Percentiles rank a stretch among this genome's conserved stretches.
These are phyloP conservation scores for Apis laboriosa DNA, from an alignment of 1,140 invertebrate species.

Conservation along the genomic window DNA sequence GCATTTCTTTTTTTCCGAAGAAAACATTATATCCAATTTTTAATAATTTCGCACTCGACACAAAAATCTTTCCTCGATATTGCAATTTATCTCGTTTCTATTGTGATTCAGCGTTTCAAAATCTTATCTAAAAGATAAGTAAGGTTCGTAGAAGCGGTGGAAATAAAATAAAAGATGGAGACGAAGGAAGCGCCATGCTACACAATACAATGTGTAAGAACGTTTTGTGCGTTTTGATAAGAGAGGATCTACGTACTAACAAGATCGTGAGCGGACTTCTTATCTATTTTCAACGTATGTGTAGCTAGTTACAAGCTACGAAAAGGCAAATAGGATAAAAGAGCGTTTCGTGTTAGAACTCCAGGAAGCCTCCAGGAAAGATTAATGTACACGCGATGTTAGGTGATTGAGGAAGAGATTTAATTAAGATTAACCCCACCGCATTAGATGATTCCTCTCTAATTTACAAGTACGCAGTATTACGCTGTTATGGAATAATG, in stretches of 20 bases:
- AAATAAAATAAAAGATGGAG: constrained; percentile 8
- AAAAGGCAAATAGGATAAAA: constrained; percentile 27
- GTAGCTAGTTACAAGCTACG: constrained; percentile 23
- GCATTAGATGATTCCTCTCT: constrained; percentile 3
- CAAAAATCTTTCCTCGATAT: no score
- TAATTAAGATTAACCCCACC: constrained; percentile 59
- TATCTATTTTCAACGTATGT: constrained; percentile 26
- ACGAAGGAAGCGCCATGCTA: not conserved
- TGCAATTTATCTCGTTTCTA: no score
- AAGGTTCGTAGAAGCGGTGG: not conserved
- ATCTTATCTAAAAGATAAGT: not conserved
- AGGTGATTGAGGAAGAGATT: constrained; percentile 48
- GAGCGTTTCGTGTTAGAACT: not conserved
- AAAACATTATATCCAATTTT: no score
- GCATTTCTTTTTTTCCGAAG: no score
- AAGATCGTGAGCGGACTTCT: constrained; percentile 2
- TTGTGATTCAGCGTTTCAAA: not conserved
- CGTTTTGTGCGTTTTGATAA: constrained; percentile 47
- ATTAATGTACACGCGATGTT: constrained; percentile 55
- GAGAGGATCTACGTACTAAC: constrained; percentile 25
- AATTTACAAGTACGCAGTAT: not conserved
- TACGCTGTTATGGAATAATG: not conserved
- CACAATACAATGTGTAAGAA: constrained; percentile 14
- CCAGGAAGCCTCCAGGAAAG: constrained; percentile 49
- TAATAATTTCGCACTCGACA: no score